These are phyloP conservation scores for Hirtodrosophila duncani DNA, from an alignment of 2,888 invertebrate species.

Conservation along the genomic window DNA sequence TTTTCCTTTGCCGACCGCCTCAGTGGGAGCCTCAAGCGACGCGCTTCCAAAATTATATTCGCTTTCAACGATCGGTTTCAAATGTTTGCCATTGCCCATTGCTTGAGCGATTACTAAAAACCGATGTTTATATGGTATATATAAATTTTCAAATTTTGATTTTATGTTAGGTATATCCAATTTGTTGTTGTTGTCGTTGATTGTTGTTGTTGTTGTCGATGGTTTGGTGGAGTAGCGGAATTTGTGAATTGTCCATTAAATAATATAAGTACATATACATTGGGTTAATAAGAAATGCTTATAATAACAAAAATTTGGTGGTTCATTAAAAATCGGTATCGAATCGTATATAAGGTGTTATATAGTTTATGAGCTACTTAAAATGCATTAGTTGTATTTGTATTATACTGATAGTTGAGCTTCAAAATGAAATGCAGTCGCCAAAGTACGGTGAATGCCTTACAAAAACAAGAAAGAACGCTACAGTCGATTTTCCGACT, in stretches of 20 bases:
- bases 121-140: slow-evolving; percentile 20
- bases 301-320: too few species aligned
- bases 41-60: slow-evolving; percentile 65
- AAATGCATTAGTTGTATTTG: slow-evolving; percentile 35
- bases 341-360: slow-evolving; percentile 31
- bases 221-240: slow-evolving; percentile 39
- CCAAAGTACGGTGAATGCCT: slow-evolving; percentile 29
- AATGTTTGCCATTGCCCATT: slow-evolving; percentile 64
- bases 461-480: slow-evolving; percentile 31
- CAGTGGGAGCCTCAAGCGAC: slow-evolving; percentile 42
- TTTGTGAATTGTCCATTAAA: slow-evolving; percentile 44
- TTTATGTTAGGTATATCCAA: slow-evolving; percentile 25
- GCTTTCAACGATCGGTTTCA: slow-evolving; percentile 74
- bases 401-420: slow-evolving; percentile 19
- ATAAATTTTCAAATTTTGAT: slow-evolving; percentile 37
- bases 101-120: slow-evolving; percentile 51
- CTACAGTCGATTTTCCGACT: too few species aligned
- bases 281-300: slow-evolving; percentile 22
- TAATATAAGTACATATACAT: slow-evolving; percentile 34
- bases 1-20: slow-evolving; percentile 78
- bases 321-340: slow-evolving; percentile 18
- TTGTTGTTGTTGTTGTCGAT: slow-evolving; percentile 27
- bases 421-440: slow-evolving; percentile 10
- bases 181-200: slow-evolving; percentile 24
- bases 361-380: slow-evolving; percentile 33